These are phyloP conservation scores for Petrocephalus schoutedeni DNA, from an alignment of 2,797 vertebrate genomes.

Conservation along the genomic window DNA sequence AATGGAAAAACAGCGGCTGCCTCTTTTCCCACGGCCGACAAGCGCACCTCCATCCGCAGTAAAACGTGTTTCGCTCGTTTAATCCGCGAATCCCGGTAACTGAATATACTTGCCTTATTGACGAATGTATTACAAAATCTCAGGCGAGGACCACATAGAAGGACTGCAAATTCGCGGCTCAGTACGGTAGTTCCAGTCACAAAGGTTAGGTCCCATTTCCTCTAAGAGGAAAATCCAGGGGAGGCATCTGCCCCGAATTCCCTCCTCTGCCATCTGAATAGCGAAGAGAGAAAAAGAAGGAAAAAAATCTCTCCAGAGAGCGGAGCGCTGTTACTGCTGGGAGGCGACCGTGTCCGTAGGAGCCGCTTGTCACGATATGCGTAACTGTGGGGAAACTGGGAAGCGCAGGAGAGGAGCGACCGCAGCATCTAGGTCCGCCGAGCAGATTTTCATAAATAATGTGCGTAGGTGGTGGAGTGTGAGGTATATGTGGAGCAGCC, in stretches of 20 bases:
- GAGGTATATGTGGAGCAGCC: slow-evolving; percentile 51
- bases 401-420: not conserved
- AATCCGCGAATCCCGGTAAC: not conserved
- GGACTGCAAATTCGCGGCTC: not conserved
- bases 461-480: slow-evolving; percentile 53
- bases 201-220: slow-evolving; percentile 32
- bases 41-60: not conserved
- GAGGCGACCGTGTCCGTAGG: slow-evolving; percentile 7
- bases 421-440: slow-evolving; percentile 12
- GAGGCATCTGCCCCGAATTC: slow-evolving; percentile 24
- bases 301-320: slow-evolving; percentile 17
- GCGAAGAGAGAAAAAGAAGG: slow-evolving; percentile 22
- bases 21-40: not conserved
- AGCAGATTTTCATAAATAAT: slow-evolving; percentile 48
- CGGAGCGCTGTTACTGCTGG: not conserved
- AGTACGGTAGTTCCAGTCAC: slow-evolving; percentile 24
- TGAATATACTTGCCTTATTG: slow-evolving; percentile 26
- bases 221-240: slow-evolving; percentile 26
- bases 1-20: not conserved
- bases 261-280: slow-evolving; percentile 31
- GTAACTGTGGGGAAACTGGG: slow-evolving; percentile 45
- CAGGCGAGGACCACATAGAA: not conserved
- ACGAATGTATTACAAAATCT: not conserved
- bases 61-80: slow-evolving; percentile 12
- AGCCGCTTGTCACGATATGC: not conserved